Evolutionary conservation across 2,113 vertebrate genomes (phyloP), one percentile per base, ranked within the genome.

Genomic region (Bufo bufo): DNA sequence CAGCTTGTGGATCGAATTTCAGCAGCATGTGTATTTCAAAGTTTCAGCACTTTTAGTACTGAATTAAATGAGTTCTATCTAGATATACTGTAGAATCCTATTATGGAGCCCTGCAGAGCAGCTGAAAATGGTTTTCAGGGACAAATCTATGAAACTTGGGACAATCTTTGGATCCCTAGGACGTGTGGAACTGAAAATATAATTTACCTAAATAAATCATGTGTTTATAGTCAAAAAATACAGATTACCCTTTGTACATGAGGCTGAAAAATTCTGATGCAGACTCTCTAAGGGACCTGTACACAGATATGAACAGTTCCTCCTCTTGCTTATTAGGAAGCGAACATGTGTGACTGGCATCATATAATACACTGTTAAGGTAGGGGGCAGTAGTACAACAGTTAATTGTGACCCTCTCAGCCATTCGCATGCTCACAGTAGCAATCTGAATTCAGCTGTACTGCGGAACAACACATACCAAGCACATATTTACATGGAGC

Each of bases 321-420:
- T 13, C 47, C 7, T 77, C 47, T 50, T n/a, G 19, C 49, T 4
- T 54, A 56, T 13, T 78, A 4, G 19, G 9, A n/a, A 43, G 23
- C 16, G 23, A 80, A 80, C 23, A 52, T 14, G 47, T 33, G 43
- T 69, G 6, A 69, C 65, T 54, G 19, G 49, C 12, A 84, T 84
- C 7, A 17, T 78, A 82, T 61, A 78, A 78, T 89, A 49, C 82
- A 16, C 2, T 77, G 59, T 52, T 47, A 33, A 84, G 87, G 81
- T 84, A 89, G 87, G 72, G 87, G 87, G 87, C 87, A 89, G 74
- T 89, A 84, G 81, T 84, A 82, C 82, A 84, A 89, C 74, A 78
- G 85, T 69, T 66, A 75, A 84, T 49, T 4, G 9, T 78, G 47
- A n/a, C 9, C 23, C 23, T 56, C 16, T 84, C 17, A 43, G 58